Evolutionary conservation across 1,140 invertebrate genomes (phyloP).

Genomic region (Trichonephila inaurata): DNA sequence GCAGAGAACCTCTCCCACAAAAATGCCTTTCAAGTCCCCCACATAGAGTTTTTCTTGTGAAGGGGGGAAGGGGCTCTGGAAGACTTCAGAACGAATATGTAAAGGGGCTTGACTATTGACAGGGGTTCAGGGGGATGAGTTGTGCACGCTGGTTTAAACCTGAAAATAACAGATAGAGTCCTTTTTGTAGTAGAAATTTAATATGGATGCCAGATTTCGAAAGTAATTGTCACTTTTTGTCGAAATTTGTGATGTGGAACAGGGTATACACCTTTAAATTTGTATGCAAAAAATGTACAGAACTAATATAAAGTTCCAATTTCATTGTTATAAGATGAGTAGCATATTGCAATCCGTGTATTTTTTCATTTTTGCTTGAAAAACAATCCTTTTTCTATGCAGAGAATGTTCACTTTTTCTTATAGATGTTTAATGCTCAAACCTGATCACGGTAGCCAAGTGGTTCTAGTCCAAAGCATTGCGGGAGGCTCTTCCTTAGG

Average conservation of each 20-base stretch:
- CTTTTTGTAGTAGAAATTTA: background rate
- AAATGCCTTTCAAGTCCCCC: background rate
- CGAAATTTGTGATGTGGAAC: background rate
- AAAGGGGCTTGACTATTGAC: background rate
- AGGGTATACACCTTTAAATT: no score
- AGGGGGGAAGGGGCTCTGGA: background rate
- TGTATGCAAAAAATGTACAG: no score
- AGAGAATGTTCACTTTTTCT: no score
- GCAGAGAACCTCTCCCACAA: background rate
- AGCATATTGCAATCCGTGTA: no score
- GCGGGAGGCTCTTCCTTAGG: no score
- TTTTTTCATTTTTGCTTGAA: no score
- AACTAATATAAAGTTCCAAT: no score
- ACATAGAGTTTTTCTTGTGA: background rate
- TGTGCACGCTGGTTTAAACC: background rate
- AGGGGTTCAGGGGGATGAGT: background rate
- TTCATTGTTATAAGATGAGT: no score
- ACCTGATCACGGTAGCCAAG: no score
- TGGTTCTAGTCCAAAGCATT: no score
- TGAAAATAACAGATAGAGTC: background rate
- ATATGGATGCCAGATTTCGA: background rate
- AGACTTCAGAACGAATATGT: background rate
- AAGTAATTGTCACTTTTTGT: background rate
- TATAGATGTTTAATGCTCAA: no score
- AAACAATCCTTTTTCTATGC: no score